Percentiles rank a stretch among this genome's conserved stretches.
These are phyloP conservation scores for Zaprionus kolodkinae DNA, from an alignment of 1,140 invertebrate species.

Conservation along the genomic window DNA sequence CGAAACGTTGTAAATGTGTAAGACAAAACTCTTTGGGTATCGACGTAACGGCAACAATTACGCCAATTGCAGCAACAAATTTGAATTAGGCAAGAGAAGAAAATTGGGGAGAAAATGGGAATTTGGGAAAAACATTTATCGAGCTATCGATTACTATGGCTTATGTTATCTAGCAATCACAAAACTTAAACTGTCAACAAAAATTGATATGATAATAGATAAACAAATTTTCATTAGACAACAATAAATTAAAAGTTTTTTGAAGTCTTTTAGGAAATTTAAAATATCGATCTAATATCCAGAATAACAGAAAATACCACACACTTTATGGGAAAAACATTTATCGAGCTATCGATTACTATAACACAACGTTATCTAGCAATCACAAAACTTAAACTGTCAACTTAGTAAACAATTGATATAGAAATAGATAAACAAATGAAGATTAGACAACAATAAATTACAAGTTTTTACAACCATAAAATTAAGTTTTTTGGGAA, in stretches of 20 bases:
- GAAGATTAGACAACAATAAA: not conserved
- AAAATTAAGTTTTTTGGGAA: too few relatives aligned
- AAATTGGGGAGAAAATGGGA: not conserved
- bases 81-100: conserved; percentile 20
- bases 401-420: not conserved
- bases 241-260: too few relatives aligned
- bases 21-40: conserved; percentile 46
- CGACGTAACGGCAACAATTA: conserved; percentile 37
- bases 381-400: not conserved
- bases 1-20: conserved; percentile 43
- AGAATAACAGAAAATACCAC: not conserved
- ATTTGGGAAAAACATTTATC: conserved; percentile 11
- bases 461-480: too few relatives aligned
- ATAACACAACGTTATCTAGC: not conserved
- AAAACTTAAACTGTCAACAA: not conserved
- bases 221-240: not conserved
- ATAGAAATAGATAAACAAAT: not conserved
- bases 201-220: not conserved
- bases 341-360: conserved; percentile 26
- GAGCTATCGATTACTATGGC: conserved; percentile 19
- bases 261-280: too few relatives aligned
- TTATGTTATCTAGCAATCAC: not conserved
- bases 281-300: too few relatives aligned
- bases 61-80: conserved; percentile 43
- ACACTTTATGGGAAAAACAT: conserved; percentile 17